These are phyloP conservation scores for Erebia palarica DNA, from an alignment of 2,888 invertebrate species.

Conservation along the genomic window DNA sequence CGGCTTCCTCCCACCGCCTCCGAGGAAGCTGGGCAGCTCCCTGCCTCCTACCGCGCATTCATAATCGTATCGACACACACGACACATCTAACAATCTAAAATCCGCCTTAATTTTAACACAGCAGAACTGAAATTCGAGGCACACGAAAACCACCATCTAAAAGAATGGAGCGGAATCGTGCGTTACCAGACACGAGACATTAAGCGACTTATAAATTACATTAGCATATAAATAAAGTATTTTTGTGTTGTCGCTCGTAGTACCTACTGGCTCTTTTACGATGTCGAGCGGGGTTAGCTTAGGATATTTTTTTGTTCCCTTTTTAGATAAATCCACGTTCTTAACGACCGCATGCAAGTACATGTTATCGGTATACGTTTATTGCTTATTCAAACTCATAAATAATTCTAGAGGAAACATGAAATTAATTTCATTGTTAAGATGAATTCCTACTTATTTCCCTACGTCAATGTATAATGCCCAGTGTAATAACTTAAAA, in stretches of 20 bases:
- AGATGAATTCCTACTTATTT: conserved; percentile 50
- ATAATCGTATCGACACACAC: conserved; percentile 80
- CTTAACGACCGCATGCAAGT: conserved; percentile 80
- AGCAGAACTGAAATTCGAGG: conserved; percentile 56
- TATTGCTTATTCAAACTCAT: conserved; percentile 79
- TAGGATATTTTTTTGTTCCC: conserved; percentile 65
- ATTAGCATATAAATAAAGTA: conserved; percentile 83
- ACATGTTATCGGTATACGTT: conserved; percentile 79
- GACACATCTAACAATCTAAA: conserved; percentile 57
- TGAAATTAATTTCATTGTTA: conserved; percentile 78
- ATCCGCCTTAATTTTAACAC: conserved; percentile 56
- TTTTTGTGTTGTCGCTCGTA: conserved; percentile 74
- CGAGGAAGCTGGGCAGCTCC: conserved; percentile 75
- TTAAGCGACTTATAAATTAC: conserved; percentile 83
- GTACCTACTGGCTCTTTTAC: conserved; percentile 75
- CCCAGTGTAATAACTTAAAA: conserved; percentile 17
- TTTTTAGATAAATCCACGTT: conserved; percentile 77
- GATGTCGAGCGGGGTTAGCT: conserved; percentile 71
- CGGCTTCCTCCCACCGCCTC: conserved; percentile 60
- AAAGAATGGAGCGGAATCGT: conserved; percentile 78
- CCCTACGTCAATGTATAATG: conserved; percentile 32
- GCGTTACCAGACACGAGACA: conserved; percentile 81
- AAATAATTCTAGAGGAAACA: conserved; percentile 76
- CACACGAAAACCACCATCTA: conserved; percentile 44
- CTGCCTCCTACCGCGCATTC: conserved; percentile 82